Base-by-base conservation (phyloP, 2,888 invertebrate species). In the Lepidocyrtoides sp. region DNA sequence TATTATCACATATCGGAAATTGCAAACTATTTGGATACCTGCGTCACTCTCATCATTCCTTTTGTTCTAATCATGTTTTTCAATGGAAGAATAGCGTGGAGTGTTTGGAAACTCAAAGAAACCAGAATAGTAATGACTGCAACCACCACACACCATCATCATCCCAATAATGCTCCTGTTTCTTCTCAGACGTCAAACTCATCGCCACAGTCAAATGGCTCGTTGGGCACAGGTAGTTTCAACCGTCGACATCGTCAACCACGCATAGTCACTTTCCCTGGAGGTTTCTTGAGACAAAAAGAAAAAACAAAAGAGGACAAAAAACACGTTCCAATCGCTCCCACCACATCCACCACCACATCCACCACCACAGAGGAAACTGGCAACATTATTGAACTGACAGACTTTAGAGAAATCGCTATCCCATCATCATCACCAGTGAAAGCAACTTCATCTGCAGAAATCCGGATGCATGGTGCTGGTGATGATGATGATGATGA, bases 31-130 rank as follows among this genome's bases (percentile, higher is more conserved):
- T 95, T 97, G 86, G 98, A 98, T 95, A 97, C 97, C 0, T 95
- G 96, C 57, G 94, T 97, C 2, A 97, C 98, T 0, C 97, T 98
- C 94, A 96, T 97, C 3, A 94, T 97, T 54, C 98, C 98, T 1
- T 96, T 98, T 93, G 95, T 96, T 1, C 95, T 97, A 63, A 97
- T 98, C 92, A 96, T 97, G 2, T 95, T 97, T 2, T 95, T 98
- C 91, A 98, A 98, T 94, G 95, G 96, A 0, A 96, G 97, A 94
- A 98, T 98, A 63, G 96, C 96, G 90, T 95, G 96, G 29, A 96
- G 97, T 1, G 96, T 98, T 17, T 97, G 96, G 96, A 96, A 96
- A 81, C 95, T 94, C 2, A 92, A 91, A 44, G 91, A 90, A n/a
- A 91, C 91, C 8, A 17, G 93, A 26, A 90, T 91, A 36, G 83